Percentiles rank a stretch among this genome's conserved stretches.
Evolutionary conservation across 2,113 vertebrate species (phyloP).

Genomic region (Gulo gulo): DNA sequence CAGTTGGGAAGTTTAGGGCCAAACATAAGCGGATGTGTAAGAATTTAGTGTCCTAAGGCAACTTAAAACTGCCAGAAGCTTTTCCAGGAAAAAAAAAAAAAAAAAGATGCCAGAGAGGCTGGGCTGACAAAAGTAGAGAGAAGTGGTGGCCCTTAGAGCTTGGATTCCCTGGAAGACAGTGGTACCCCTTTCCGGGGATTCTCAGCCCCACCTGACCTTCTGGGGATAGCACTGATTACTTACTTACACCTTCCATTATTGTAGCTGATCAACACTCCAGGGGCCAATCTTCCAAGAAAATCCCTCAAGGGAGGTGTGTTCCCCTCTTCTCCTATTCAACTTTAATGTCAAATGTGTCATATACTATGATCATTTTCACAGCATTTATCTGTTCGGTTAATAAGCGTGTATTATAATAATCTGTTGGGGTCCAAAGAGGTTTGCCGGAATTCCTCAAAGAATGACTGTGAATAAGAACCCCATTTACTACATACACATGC

Average conservation of each 20-base stretch:
- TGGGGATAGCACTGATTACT: neutral
- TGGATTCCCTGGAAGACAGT: neutral
- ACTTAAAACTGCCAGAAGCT: neutral
- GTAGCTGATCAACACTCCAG: neutral
- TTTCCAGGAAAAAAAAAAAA: neutral
- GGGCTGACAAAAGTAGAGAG: neutral
- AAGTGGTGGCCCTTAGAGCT: neutral
- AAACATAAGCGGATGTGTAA: neutral
- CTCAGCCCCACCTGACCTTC: neutral
- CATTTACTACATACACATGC: neutral
- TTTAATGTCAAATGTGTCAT: neutral
- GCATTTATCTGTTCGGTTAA: neutral
- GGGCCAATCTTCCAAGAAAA: neutral
- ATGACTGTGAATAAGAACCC: neutral
- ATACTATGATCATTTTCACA: no score
- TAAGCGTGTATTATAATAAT: accelerated
- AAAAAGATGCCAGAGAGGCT: neutral
- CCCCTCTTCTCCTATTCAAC: neutral
- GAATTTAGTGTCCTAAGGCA: neutral
- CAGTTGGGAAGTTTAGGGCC: neutral
- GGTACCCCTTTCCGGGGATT: accelerated
- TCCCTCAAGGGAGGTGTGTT: neutral
- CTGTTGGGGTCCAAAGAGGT: neutral
- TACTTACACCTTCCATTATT: neutral
- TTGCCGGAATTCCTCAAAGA: neutral